A percentile compares a stretch with the other conserved stretches of the same genome.
Evolutionary conservation across 2,113 vertebrate genomes (phyloP).

Genomic region (Gadus macrocephalus): DNA sequence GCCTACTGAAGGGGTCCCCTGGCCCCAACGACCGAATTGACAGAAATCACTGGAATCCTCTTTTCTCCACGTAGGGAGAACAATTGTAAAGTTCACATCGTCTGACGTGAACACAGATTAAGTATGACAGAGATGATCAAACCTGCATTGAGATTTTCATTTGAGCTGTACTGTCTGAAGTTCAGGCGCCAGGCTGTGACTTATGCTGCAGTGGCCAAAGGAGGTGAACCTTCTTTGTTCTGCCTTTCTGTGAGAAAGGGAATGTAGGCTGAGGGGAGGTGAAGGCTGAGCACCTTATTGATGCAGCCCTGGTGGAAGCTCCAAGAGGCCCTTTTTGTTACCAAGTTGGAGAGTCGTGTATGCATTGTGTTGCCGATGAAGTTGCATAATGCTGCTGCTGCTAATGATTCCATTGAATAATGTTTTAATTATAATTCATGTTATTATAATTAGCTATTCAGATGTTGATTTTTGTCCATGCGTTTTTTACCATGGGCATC

Average conservation of each 20-base stretch:
- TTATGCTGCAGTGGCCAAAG: slow-evolving; percentile 58
- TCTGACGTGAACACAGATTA: neutral
- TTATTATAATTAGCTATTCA: slow-evolving; percentile 6
- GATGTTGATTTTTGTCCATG: slow-evolving; percentile 16
- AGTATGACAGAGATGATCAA: neutral
- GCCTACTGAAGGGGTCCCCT: neutral
- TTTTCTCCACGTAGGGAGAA: too few relatives aligned
- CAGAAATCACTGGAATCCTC: neutral
- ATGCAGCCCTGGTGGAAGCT: slow-evolving; percentile 23
- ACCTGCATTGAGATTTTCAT: neutral
- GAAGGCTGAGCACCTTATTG: slow-evolving; percentile 54
- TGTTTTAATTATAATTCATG: neutral
- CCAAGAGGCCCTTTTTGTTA: slow-evolving; percentile 21
- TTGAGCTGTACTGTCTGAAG: slow-evolving; percentile 1
- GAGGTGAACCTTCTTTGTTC: slow-evolving; percentile 28
- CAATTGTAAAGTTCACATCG: too few relatives aligned
- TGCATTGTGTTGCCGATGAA: slow-evolving; percentile 36
- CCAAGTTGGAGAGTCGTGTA: slow-evolving; percentile 22
- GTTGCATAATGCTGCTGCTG: slow-evolving; percentile 33
- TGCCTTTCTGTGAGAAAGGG: slow-evolving; percentile 47
- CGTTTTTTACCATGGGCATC: slow-evolving; percentile 24
- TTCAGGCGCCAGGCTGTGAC: slow-evolving; percentile 10
- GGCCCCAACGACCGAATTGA: neutral
- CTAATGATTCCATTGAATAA: neutral
- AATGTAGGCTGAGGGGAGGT: slow-evolving; percentile 21